Percentiles rank a stretch among this genome's conserved stretches.
phyloP scores from a whole-genome alignment of 2,888 invertebrate genomes.

The Oligia latruncula region DNA sequence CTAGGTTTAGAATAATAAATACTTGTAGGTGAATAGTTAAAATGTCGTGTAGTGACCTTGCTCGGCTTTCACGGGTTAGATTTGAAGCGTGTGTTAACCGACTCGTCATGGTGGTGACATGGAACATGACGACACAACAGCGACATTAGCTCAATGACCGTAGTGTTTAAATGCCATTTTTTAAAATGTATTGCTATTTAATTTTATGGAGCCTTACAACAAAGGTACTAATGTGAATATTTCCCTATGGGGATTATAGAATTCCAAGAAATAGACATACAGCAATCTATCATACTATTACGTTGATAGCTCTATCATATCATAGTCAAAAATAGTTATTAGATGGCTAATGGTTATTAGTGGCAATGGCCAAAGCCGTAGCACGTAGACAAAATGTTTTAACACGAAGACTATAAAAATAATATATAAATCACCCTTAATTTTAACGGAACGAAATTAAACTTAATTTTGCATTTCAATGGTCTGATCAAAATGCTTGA shows the following conservation, averaged over 20 bases:
- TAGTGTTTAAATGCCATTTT: constrained; percentile 24
- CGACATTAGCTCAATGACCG: constrained; percentile 16
- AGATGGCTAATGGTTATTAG: not conserved
- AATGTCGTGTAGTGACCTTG: constrained; percentile 45
- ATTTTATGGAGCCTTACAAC: not conserved
- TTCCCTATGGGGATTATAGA: not conserved
- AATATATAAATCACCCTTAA: not conserved
- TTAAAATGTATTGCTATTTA: not conserved
- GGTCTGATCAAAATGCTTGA: not conserved
- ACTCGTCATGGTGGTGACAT: constrained; percentile 40
- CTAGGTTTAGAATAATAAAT: constrained; percentile 31
- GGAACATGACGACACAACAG: constrained; percentile 29
- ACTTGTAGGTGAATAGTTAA: constrained; percentile 21
- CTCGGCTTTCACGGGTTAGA: constrained; percentile 12
- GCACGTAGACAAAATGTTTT: not conserved
- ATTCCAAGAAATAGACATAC: no score
- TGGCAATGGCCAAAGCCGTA: not conserved
- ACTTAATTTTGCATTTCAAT: not conserved
- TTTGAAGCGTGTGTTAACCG: constrained; percentile 43
- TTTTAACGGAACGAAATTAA: not conserved
- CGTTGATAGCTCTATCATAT: not conserved
- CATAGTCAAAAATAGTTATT: not conserved
- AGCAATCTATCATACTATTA: not conserved
- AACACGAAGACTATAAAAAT: not conserved
- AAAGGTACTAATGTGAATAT: not conserved